These are phyloP conservation scores for Microtus pennsylvanicus DNA, from an alignment of 2,113 vertebrate genomes.

Conservation along the genomic window DNA sequence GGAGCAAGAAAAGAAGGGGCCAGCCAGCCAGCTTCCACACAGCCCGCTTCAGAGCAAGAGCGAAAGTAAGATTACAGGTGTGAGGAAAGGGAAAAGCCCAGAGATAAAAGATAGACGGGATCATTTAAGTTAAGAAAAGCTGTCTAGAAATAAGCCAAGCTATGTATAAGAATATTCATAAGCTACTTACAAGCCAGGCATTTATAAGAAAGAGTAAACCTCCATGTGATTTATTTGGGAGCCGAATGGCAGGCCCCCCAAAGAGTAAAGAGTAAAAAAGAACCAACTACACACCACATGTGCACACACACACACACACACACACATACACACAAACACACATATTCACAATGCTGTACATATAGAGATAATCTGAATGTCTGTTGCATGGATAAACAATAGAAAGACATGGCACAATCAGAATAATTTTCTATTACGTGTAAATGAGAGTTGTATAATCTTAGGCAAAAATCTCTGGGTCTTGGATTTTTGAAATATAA, in stretches of 20 bases:
- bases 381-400: background rate
- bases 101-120: background rate
- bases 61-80: background rate
- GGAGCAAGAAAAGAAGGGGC: background rate
- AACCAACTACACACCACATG: background rate
- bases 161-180: background rate
- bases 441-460: background rate
- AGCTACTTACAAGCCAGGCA: background rate
- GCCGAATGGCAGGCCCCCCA: background rate
- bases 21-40: background rate
- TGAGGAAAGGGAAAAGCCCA: background rate
- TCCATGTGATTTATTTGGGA: background rate
- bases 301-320: background rate
- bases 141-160: background rate
- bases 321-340: background rate
- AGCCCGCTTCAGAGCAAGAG: background rate
- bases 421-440: background rate
- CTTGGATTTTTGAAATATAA: constrained; percentile 42
- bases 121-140: background rate
- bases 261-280: background rate
- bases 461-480: background rate
- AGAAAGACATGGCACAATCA: background rate
- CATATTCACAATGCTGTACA: background rate
- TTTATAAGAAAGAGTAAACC: background rate
- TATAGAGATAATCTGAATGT: background rate